phyloP scores from a whole-genome alignment of 2,113 vertebrate species.

The Leucoraja erinaceus region DNA sequence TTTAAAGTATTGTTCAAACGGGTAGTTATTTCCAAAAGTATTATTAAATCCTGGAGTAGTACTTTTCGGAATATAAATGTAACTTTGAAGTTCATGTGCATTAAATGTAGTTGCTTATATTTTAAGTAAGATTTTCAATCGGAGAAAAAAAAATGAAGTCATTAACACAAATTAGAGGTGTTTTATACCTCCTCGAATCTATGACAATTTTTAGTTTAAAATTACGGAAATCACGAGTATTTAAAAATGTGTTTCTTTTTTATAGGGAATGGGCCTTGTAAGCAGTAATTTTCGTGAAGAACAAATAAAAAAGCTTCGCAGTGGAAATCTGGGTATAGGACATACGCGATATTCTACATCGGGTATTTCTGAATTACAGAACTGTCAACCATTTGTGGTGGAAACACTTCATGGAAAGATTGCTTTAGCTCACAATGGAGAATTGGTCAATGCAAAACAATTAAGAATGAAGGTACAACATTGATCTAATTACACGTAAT shows the following conservation, averaged over 20 bases:
- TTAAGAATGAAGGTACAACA: conserved; percentile 71
- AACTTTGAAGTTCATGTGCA: not conserved
- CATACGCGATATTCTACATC: conserved; percentile 94
- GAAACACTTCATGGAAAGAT: conserved; percentile 94
- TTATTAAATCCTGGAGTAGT: too few species aligned
- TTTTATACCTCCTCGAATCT: not conserved
- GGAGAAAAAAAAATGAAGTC: not conserved
- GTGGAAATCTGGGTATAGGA: conserved; percentile 87
- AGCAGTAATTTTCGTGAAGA: conserved; percentile 80
- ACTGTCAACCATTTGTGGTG: conserved; percentile 96
- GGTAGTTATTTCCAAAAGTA: too few species aligned
- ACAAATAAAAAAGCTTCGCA: conserved; percentile 78
- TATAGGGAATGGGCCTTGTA: conserved; percentile 92
- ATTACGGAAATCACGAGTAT: not conserved
- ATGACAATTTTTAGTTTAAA: not conserved
- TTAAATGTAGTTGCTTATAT: not conserved
- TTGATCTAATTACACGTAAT: not conserved
- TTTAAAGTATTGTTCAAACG: not conserved
- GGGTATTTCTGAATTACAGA: conserved; percentile 87
- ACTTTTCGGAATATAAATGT: not conserved
- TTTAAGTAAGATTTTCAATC: not conserved
- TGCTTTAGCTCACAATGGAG: conserved; percentile 92
- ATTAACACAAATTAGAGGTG: not conserved
- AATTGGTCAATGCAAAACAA: conserved; percentile 77
- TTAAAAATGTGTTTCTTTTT: conserved; percentile 43